phyloP scores from a whole-genome alignment of 2,113 vertebrate species.

The Leptocoma aspasia region DNA sequence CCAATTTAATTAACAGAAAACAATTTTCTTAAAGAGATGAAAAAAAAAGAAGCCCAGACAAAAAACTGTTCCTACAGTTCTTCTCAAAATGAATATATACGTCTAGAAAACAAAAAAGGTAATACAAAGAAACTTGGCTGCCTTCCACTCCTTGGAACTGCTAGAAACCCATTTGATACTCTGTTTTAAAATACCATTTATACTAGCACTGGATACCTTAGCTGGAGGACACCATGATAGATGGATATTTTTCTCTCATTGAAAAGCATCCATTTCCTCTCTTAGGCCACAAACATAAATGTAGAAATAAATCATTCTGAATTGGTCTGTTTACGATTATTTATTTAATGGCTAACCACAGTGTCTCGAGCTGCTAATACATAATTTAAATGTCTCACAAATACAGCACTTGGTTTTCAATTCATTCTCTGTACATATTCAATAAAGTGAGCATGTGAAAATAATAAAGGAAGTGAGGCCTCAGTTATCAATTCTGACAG shows the following conservation, averaged over 20 bases:
- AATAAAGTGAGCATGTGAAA: conserved; percentile 11
- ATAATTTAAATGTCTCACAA: conserved; percentile 43
- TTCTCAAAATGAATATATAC: neutral
- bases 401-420: conserved; percentile 28
- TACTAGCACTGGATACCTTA: neutral
- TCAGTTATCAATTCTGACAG: conserved; percentile 12
- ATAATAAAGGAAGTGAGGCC: neutral
- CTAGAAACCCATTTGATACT: neutral
- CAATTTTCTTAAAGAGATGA: neutral
- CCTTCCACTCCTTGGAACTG: neutral
- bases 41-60: neutral
- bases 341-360: conserved; percentile 45
- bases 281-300: neutral
- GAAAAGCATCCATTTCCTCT: conserved; percentile 3
- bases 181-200: neutral
- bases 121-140: neutral
- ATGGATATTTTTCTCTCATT: neutral
- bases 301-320: neutral
- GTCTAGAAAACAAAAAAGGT: neutral
- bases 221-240: neutral
- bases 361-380: neutral
- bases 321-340: neutral
- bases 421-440: neutral
- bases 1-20: conserved; percentile 12
- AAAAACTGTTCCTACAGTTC: neutral